Conservation (phyloP, 1,140 invertebrate species). For the Archegozetes longisetosus region DNA sequence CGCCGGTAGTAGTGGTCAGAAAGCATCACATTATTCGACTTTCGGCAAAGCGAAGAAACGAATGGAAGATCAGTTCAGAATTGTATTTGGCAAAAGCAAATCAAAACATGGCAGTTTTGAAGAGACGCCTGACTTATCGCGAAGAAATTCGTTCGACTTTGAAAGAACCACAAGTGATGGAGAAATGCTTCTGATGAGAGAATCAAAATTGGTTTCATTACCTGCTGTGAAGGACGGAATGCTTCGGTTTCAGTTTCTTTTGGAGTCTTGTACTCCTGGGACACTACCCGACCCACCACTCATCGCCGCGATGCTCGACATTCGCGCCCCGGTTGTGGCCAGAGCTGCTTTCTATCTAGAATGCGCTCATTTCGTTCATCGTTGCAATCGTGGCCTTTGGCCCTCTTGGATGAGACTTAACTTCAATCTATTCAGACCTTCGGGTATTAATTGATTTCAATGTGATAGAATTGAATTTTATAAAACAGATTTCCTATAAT, state of each 20-base stretch:
- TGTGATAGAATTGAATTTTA: no score
- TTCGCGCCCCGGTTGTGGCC: slow-evolving; percentile 84
- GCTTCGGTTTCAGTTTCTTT: slow-evolving; percentile 62
- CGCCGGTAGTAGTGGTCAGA: slow-evolving; percentile 27
- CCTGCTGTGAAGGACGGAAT: slow-evolving; percentile 59
- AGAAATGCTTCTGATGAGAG: slow-evolving; percentile 69
- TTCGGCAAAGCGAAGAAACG: slow-evolving; percentile 59
- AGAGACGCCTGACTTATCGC: slow-evolving; percentile 61
- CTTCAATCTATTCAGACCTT: slow-evolving; percentile 56
- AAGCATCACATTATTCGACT: slow-evolving; percentile 44
- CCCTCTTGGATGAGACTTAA: slow-evolving; percentile 85
- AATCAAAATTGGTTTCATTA: slow-evolving; percentile 56
- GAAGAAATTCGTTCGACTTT: slow-evolving; percentile 50
- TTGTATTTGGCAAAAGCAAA: slow-evolving; percentile 40
- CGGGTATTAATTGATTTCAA: slow-evolving; percentile 47
- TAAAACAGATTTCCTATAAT: no score
- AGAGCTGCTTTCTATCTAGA: slow-evolving; percentile 79
- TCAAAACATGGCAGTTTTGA: slow-evolving; percentile 73
- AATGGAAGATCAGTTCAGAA: slow-evolving; percentile 57
- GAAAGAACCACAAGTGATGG: slow-evolving; percentile 41
- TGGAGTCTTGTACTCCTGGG: slow-evolving; percentile 89
- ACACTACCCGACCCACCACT: slow-evolving; percentile 86
- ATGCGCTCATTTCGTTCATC: slow-evolving; percentile 88
- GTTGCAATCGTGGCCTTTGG: slow-evolving; percentile 95
- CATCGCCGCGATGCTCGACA: slow-evolving; percentile 80